phyloP scores from a whole-genome alignment of 2,797 vertebrate genomes.

The Intellagama lesueurii region DNA sequence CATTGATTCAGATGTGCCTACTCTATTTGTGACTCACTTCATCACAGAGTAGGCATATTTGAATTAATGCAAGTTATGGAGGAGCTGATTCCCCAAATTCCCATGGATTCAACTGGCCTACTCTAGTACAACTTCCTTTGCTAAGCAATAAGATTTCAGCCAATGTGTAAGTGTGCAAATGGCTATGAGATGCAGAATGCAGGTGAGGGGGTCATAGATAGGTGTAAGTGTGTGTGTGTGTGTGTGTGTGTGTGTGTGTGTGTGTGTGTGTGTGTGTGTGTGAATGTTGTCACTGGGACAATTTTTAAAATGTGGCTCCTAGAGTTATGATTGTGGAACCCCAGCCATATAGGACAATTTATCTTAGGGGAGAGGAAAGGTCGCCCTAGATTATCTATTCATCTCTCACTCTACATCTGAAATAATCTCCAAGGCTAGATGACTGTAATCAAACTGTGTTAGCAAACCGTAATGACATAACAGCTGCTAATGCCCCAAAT shows the following conservation, averaged over 20 bases:
- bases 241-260: background rate
- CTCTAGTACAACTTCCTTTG: no score
- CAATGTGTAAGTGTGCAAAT: no score
- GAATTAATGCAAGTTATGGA: no score
- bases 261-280: background rate
- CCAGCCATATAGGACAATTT: background rate
- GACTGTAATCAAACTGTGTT: background rate
- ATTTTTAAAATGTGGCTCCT: background rate
- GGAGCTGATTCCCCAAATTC: no score
- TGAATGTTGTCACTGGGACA: background rate
- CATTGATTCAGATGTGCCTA: no score
- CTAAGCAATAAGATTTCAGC: no score
- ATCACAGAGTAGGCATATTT: no score
- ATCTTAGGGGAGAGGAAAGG: background rate
- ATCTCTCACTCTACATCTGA: background rate
- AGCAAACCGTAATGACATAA: slow-evolving; percentile 36
- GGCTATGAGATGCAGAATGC: no score
- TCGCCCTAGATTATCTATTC: background rate
- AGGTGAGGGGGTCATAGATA: no score
- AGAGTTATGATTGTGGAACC: background rate
- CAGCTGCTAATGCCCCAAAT: slow-evolving; percentile 29
- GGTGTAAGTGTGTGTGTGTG: background rate
- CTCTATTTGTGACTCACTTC: no score
- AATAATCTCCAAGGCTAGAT: background rate
- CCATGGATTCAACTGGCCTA: no score